Conservation (phyloP, 1,140 invertebrate genomes). For the Eufriesea mexicana region DNA sequence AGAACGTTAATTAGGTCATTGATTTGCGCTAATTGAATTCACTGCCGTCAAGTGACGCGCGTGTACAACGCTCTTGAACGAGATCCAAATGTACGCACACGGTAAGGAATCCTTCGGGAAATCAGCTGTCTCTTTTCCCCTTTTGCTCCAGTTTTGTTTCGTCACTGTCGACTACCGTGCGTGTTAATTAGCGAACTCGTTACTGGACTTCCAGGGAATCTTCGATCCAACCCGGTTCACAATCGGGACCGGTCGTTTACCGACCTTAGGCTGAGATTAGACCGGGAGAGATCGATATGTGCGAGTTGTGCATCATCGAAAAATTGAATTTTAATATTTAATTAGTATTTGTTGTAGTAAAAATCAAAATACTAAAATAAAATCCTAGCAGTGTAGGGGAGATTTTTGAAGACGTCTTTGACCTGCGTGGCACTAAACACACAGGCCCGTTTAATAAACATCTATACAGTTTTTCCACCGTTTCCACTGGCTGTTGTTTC, state of each 20-base stretch:
- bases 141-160: not conserved
- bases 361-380: too few relatives aligned
- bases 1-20: conserved; percentile 56
- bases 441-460: too few relatives aligned
- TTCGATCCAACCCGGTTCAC: not conserved
- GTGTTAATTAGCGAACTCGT: conserved; percentile 26
- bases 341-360: too few relatives aligned
- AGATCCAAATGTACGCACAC: not conserved
- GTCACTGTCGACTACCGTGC: not conserved
- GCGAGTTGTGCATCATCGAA: too few relatives aligned
- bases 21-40: conserved; percentile 59
- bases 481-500: too few relatives aligned
- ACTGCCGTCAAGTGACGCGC: conserved; percentile 7
- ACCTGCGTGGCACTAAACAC: too few relatives aligned
- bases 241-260: not conserved
- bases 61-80: conserved; percentile 12
- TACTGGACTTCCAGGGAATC: not conserved
- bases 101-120: not conserved
- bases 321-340: too few relatives aligned
- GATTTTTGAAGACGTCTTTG: too few relatives aligned
- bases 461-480: too few relatives aligned
- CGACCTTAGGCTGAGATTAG: not conserved
- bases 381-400: too few relatives aligned
- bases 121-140: not conserved
- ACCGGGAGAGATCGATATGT: too few relatives aligned